Evolutionary conservation across 2,113 vertebrate species (phyloP).

Genomic region (Hyaena hyaena): DNA sequence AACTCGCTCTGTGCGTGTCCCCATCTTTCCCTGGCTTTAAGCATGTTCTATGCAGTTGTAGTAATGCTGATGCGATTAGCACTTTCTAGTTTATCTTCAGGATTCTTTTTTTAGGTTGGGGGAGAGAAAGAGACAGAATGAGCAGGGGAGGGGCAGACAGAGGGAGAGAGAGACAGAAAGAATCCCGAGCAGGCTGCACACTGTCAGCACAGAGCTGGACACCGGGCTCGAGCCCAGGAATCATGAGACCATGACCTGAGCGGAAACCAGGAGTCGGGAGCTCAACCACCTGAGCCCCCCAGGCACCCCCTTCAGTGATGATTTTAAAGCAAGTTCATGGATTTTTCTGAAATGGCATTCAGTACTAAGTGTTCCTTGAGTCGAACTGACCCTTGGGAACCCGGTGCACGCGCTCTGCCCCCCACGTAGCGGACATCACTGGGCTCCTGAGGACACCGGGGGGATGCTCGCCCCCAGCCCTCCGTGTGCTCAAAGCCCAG

Average conservation of each 20-base stretch:
- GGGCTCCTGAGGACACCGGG: neutral
- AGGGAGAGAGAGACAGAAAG: too few species aligned
- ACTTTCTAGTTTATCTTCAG: neutral
- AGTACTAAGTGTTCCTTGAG: neutral
- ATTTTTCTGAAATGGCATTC: neutral
- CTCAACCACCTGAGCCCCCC: too few species aligned
- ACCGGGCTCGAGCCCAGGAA: too few species aligned
- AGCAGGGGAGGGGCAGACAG: too few species aligned
- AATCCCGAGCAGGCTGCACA: too few species aligned
- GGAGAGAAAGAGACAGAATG: too few species aligned
- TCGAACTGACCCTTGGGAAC: neutral
- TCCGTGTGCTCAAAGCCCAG: too few species aligned
- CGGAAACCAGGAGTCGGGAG: too few species aligned
- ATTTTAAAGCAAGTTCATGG: too few species aligned
- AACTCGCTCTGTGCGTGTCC: neutral
- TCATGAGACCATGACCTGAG: too few species aligned
- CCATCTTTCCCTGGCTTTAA: rapidly evolving
- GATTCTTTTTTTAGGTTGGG: neutral
- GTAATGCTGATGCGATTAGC: neutral
- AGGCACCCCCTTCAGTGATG: too few species aligned
- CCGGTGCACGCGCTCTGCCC: rapidly evolving
- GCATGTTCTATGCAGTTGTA: neutral
- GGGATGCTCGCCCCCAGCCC: rapidly evolving
- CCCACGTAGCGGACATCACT: rapidly evolving
- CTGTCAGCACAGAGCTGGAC: too few species aligned